Base-by-base conservation (phyloP, 2,888 invertebrate genomes). In the Coronaproctus castanopsis region DNA sequence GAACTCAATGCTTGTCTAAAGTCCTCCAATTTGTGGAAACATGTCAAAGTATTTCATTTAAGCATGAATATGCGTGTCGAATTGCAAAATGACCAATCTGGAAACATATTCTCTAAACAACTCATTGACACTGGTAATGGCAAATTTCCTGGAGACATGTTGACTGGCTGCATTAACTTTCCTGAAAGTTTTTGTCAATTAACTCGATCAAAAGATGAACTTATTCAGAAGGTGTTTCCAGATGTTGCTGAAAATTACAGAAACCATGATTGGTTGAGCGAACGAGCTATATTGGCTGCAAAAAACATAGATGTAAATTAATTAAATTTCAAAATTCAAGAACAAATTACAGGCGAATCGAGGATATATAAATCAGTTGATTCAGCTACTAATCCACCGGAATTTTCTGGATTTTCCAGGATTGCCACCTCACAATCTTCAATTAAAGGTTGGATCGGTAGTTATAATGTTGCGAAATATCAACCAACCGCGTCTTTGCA, bases 1-100 rank as follows among this genome's bases (percentile, higher is more conserved):
- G 54, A 54, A 23, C 48, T 67, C 2, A 63, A 65, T 18, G 65
- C 69, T 1, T 69, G 64, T 53, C 20, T 69, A 1, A 67, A 67
- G 59, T 23, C 54, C 14, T 68, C 64, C 14, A 48, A 49, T 58
- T 21, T 67, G 14, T 67, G 65, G 66, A 36, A 36, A 36, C 36
- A 36, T 36, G 36, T 36, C 36, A 36, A 36, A 36, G 36, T 36
- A 36, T 14, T 36, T 36, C 36, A 36, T 36, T 36, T 36, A 36
- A 36, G 36, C 36, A 36, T 8, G 8, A 36, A 36, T 36, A 36
- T 36, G 36, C 36, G 36, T 36, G 36, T 36, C 36, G 36, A 36
- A 14, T 36, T 36, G 36, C 36, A 36, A 36, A 36, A 36, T 36
- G 36, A 36, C 36, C 36, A 36, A 36, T 36, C 36, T 36, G 36